phyloP scores from a whole-genome alignment of 2,888 invertebrate species.

The Pyrocoelia pectoralis region DNA sequence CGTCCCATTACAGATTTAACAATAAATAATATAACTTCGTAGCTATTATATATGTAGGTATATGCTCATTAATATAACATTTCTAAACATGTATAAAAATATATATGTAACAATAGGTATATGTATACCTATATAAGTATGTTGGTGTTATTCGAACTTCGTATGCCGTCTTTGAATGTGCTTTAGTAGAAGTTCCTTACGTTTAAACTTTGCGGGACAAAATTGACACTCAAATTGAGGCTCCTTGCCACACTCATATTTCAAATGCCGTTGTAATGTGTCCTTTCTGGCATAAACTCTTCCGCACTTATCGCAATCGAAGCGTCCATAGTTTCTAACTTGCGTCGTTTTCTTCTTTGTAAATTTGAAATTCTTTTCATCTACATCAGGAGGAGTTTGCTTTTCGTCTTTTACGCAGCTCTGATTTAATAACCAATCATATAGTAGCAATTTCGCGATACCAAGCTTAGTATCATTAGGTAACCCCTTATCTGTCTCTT shows the following conservation, averaged over 20 bases:
- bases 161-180: constrained; percentile 26
- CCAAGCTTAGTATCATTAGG: not conserved
- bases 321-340: not conserved
- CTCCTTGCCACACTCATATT: constrained; percentile 46
- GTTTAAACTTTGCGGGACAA: constrained; percentile 32
- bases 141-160: not conserved
- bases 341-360: not conserved
- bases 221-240: constrained; percentile 40
- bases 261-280: constrained; percentile 39
- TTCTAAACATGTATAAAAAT: not conserved
- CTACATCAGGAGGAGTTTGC: not conserved
- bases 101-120: not conserved
- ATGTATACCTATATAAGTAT: not conserved
- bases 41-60: too few species aligned
- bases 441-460: not conserved
- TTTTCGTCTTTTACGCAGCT: not conserved
- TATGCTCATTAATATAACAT: too few species aligned
- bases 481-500: not conserved
- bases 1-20: too few species aligned
- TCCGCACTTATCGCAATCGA: constrained; percentile 48
- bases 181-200: constrained; percentile 38
- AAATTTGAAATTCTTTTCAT: not conserved
- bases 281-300: constrained; percentile 36
- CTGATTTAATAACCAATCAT: constrained; percentile 5
- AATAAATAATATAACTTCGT: too few species aligned